These are phyloP conservation scores for Phymatocera aterrima DNA, from an alignment of 2,888 invertebrate species.

Conservation along the genomic window DNA sequence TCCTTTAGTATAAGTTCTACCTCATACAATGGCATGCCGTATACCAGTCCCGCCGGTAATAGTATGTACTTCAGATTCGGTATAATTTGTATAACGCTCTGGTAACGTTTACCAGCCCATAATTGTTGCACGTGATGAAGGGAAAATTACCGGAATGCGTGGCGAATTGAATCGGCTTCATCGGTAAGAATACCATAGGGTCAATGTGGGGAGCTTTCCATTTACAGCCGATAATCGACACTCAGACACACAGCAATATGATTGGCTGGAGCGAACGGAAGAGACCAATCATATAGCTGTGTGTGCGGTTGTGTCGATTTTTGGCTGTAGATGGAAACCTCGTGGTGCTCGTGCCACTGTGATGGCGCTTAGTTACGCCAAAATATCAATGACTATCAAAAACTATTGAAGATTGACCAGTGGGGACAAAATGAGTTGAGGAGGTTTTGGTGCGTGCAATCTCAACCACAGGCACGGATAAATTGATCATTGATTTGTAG, in stretches of 20 bases:
- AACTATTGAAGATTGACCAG: too few species aligned
- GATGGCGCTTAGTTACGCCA: too few species aligned
- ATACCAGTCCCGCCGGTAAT: not conserved
- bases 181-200: not conserved
- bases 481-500: not conserved
- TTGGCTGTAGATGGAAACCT: too few species aligned
- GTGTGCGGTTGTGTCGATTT: too few species aligned
- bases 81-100: not conserved
- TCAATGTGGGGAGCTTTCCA: too few species aligned
- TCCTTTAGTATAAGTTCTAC: slow-evolving; percentile 4
- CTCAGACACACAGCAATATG: too few species aligned
- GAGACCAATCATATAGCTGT: too few species aligned
- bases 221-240: too few species aligned
- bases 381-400: too few species aligned
- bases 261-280: too few species aligned
- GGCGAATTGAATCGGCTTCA: slow-evolving; percentile 6
- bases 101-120: not conserved
- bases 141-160: slow-evolving; percentile 6
- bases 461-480: not conserved
- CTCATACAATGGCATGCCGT: not conserved
- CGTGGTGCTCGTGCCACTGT: not conserved
- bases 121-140: not conserved
- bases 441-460: too few species aligned
- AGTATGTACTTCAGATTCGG: not conserved
- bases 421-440: too few species aligned